phyloP scores from a whole-genome alignment of 2,113 vertebrate genomes.

The Agelaius tricolor region DNA sequence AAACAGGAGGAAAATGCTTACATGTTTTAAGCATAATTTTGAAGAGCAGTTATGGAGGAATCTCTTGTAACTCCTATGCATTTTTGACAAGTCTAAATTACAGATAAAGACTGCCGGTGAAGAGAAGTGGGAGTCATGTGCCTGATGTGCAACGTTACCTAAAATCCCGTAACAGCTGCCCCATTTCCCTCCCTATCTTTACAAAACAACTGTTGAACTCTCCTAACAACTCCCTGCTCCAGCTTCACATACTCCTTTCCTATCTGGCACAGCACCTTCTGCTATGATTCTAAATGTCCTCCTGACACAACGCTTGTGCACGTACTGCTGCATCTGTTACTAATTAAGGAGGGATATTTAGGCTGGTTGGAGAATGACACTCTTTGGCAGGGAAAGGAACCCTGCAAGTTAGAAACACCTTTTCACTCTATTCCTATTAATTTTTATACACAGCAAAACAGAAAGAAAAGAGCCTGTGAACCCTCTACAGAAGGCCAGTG shows the following conservation, averaged over 20 bases:
- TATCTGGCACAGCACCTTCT: slow-evolving; percentile 48
- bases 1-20: background rate
- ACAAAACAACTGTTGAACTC: slow-evolving; percentile 13
- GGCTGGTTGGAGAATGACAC: background rate
- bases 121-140: rapidly evolving
- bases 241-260: slow-evolving; percentile 43
- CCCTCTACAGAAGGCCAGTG: background rate
- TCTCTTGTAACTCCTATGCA: background rate
- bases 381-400: background rate
- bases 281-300: slow-evolving; percentile 40
- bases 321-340: slow-evolving; percentile 56
- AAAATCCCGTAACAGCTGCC: background rate
- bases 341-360: slow-evolving; percentile 51
- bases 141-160: background rate
- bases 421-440: background rate
- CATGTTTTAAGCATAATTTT: background rate
- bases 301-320: slow-evolving; percentile 28
- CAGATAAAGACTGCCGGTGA: background rate
- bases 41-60: background rate
- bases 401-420: slow-evolving; percentile 33
- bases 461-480: background rate
- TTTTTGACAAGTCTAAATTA: background rate
- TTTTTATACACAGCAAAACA: background rate
- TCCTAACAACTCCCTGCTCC: slow-evolving; percentile 23
- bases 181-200: background rate